Evolutionary conservation across 2,113 vertebrate species (phyloP).

Genomic region (Spilogale gracilis): DNA sequence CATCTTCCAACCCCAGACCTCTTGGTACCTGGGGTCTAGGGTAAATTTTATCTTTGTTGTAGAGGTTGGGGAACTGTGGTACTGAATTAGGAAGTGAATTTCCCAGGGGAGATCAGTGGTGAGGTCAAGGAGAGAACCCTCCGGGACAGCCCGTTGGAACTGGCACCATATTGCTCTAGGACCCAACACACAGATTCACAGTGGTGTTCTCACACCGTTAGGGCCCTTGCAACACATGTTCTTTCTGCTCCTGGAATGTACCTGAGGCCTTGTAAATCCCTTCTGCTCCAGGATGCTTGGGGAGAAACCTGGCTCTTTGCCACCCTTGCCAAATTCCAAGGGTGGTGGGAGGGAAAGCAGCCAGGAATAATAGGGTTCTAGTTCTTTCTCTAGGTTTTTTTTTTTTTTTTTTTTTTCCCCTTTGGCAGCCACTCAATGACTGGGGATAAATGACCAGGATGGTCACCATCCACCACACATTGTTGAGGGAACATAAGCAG

Average conservation of each 20-base stretch:
- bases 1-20: conserved; percentile 36
- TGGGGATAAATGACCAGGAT: conserved; percentile 41
- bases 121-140: neutral
- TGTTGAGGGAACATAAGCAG: neutral
- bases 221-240: rapidly evolving
- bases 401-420: neutral
- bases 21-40: neutral
- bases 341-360: conserved; percentile 39
- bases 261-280: neutral
- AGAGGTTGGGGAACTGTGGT: conserved; percentile 25
- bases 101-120: neutral
- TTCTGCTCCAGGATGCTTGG: neutral
- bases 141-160: neutral
- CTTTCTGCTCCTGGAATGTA: too few species aligned
- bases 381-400: neutral
- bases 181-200: neutral
- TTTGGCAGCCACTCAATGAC: conserved; percentile 54
- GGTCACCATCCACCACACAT: neutral
- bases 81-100: conserved; percentile 61
- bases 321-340: neutral
- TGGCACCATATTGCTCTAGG: neutral
- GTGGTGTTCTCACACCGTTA: neutral
- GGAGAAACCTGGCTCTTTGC: neutral
- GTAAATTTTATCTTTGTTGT: conserved; percentile 50
- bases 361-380: neutral